Base-by-base conservation (phyloP, 2,888 invertebrate genomes). In the Operophtera brumata region DNA sequence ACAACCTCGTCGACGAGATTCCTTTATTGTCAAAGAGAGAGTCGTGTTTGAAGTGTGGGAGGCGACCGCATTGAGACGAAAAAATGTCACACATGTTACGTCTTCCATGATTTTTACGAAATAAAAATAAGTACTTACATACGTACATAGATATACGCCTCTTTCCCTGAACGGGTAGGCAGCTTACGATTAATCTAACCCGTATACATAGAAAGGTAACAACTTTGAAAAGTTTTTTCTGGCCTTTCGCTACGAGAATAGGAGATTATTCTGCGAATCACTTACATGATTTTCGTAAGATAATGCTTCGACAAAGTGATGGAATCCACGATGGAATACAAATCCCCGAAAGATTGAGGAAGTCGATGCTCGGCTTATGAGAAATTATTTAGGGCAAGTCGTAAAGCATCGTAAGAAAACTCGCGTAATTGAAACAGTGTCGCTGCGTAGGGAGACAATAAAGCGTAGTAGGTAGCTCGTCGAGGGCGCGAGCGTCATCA, bases 401-500 rank as follows among this genome's bases (percentile, higher is more conserved):
- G 74, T 81, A 80, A 83, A 82, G 77, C 79, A 81, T 78, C 73
- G 79, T 76, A 80, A 80, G 79, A 79, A 80, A 74, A 70, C 70
- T 68, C 71, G 70, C 67, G 78, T 82, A 84, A 82, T 84, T 84
- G 80, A 83, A 83, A 83, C 80, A 69, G 77, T 77, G 77, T 71
- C 73, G 67, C 69, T 78, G 74, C 73, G 77, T 77, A 70, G 74
- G 70, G 76, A 74, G 75, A 82, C 79, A 81, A 81, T 83, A 82
- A 81, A 78, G 73, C 72, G 77, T 76, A 75, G 59, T 56, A 61
- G 61, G 57, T 57, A 48, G 74, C 65, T 70, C 71, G 75, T 73
- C 66, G 77, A 78, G 75, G 78, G 76, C 74, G 74, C 75, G 70
- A 71, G 78, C 71, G 71, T 83, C 86, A 86, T 87, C 87, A 87